phyloP scores from a whole-genome alignment of 2,113 vertebrate species.

The Pandion haliaetus region DNA sequence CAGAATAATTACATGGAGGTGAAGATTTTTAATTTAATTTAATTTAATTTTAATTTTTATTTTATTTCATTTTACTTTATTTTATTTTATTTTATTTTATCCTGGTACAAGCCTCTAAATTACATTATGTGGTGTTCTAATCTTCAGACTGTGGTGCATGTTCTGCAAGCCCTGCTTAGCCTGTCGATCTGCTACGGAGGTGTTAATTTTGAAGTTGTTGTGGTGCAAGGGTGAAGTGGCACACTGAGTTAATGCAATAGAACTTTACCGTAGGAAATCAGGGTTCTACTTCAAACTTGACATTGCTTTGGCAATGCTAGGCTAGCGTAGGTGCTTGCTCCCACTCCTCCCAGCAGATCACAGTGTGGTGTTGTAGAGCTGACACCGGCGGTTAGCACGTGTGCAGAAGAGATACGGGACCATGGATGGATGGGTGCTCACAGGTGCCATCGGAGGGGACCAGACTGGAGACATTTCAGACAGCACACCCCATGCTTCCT shows the following conservation, averaged over 20 bases:
- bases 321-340: neutral
- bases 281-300: neutral
- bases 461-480: neutral
- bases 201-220: neutral
- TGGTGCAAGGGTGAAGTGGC: neutral
- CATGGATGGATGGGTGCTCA: accelerated
- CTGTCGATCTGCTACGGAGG: neutral
- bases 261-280: neutral
- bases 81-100: too few relatives aligned
- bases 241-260: neutral
- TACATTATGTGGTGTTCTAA: neutral
- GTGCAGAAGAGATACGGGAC: neutral
- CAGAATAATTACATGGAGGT: neutral
- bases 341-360: neutral
- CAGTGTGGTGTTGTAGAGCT: neutral
- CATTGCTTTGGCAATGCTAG: neutral
- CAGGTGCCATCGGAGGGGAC: neutral
- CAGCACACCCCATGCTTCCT: neutral
- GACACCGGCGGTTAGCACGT: neutral
- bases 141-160: neutral
- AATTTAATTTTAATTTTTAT: too few relatives aligned
- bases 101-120: neutral
- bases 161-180: neutral
- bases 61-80: too few relatives aligned
- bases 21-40: too few relatives aligned